Evolutionary conservation across 2,797 vertebrate genomes (phyloP), one percentile per base, ranked within the genome.

Genomic region (Micrastur ruficollis): DNA sequence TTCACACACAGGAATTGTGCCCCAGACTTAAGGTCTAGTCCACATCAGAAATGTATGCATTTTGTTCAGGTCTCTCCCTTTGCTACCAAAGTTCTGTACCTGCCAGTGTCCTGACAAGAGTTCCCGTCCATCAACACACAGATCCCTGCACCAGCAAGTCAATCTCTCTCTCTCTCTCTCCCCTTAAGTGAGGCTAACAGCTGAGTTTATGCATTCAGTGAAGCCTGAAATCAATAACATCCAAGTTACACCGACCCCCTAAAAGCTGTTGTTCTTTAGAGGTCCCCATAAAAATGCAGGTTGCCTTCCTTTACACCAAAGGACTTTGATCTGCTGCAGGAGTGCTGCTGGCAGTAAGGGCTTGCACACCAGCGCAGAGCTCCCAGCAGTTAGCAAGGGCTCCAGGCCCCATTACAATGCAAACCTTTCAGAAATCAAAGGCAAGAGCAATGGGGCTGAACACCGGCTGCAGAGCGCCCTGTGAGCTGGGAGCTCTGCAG

Each of bases 391-490:
- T 14, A 32, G 34, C n/a, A 25, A 53, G 4, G 3, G 46, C 86
- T 89, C 58, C 67, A 19, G 34, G 62, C 50, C 44, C 68, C 44
- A 12, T 27, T 50, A 36, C 86, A 75, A 71, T 25, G 19, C 53
- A 91, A 93, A 86, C 27, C 22, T 82, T 27, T 18, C 67, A 34
- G 7, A 89, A 95, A 90, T 40, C 68, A 87, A 79, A 79, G 75
- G 56, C 55, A 67, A 26, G 2, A 2, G 61, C 1, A 3, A 53
- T 0, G 0, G 46, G 32, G 46, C 9, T 3, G 6, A 93, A 36
- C 8, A 4, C 7, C 0, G 4, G 56, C 73, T 58, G 61, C 81
- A 76, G 22, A 12, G 1, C 2, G 2, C 14, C 36, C 68, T 8
- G 1, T 2, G 31, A 92, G n/a, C 71, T 10, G 0, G 31, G 38